Base-by-base conservation (phyloP, 2,113 vertebrate species). In the Aegypius monachus region DNA sequence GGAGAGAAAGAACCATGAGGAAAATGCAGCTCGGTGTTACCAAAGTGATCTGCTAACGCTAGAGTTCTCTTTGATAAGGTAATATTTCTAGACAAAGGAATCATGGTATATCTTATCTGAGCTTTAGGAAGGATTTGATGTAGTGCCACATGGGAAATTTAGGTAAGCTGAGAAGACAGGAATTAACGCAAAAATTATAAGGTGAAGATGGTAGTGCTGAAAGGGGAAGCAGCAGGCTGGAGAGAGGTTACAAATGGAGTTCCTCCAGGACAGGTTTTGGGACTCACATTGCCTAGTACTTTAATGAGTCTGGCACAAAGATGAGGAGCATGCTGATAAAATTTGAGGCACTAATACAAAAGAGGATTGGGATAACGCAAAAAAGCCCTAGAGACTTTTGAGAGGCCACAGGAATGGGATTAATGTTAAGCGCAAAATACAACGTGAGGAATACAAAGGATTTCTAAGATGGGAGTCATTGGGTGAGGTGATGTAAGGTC, bases 91-190 rank as follows among this genome's bases (percentile, higher is more conserved):
- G 84, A 93, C 62, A 93, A 93, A 86, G 36, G 43, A 90, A 91
- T 72, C 81, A 52, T 13, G 40, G 56, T 91, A 19, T 31, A 90
- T 93, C 84, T 96, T 94, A 95, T 96, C 96, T 85, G 36, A 85
- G 81, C 77, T 93, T 90, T 66, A 86, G 78, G 45, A 90, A 77
- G 48, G 58, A 88, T 91, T 52, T 87, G 73, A 90, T 91, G 27
- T 68, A 61, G 66, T 70, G 50, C 65, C 92, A 91, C 70, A 23
- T 58, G 96, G 92, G 96, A 97, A 95, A 95, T 94, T 68, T 77
- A 95, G 66, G 62, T 70, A 85, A 95, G 70, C 78, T 80, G 84
- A 87, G 81, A 92, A 95, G 78, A 90, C 26, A 82, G 31, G 66
- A 95, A 95, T 96, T 91, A 95, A 79, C 9, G 3, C 16, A 91